phyloP scores from a whole-genome alignment of 2,113 vertebrate species.

The Microtus pennsylvanicus region DNA sequence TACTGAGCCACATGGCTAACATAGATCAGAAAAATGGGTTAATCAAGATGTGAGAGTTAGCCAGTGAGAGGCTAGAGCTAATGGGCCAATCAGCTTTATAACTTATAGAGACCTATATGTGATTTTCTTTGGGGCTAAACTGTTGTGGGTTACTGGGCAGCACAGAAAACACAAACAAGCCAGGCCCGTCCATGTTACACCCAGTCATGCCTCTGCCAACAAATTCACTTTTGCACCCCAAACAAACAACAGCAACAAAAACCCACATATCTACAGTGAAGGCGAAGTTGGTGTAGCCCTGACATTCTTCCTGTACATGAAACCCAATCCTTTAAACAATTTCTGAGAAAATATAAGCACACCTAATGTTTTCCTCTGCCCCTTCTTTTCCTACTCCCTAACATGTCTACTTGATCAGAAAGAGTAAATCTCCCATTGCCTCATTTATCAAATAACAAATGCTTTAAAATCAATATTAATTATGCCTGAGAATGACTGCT shows the following conservation, averaged over 20 bases:
- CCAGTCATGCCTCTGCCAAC: neutral
- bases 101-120: too few relatives aligned
- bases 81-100: too few relatives aligned
- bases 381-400: neutral
- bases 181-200: too few relatives aligned
- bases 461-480: neutral
- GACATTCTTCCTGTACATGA: neutral
- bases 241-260: neutral
- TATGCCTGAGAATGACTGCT: neutral
- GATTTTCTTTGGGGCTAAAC: too few relatives aligned
- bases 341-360: neutral
- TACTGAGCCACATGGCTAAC: too few relatives aligned
- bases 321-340: neutral
- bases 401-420: neutral
- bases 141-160: too few relatives aligned
- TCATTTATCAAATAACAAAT: constrained; percentile 17
- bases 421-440: neutral
- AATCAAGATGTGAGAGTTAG: too few relatives aligned
- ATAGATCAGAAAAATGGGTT: too few relatives aligned
- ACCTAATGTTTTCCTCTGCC: neutral
- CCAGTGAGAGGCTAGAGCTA: too few relatives aligned
- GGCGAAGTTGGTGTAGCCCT: neutral
- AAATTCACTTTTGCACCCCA: neutral
- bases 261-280: neutral
- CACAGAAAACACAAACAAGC: too few relatives aligned